Base-by-base conservation (phyloP, 2,113 vertebrate genomes). In the Laticauda laticaudata region DNA sequence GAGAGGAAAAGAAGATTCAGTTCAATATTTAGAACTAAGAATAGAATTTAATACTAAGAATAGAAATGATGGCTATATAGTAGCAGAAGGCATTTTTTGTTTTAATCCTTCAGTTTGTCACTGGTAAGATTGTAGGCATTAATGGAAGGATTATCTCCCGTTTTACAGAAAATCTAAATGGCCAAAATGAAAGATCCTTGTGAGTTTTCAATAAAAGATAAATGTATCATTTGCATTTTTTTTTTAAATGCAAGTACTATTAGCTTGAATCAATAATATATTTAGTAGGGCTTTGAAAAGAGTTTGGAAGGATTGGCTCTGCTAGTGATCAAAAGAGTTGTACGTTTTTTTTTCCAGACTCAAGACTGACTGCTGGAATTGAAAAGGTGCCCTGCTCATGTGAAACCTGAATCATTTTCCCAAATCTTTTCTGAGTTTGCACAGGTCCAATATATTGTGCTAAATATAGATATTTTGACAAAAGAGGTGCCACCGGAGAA, bases 11-110 rank as follows among this genome's bases (percentile, higher is more conserved):
- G 87, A 93, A 14, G 24, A 89, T 1, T 87, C 53, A 86, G 34
- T 89, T 91, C 90, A 94, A 48, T 61, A 90, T 95, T 43, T 92
- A 90, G 29, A 91, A 89, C 93, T 69, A 93, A 29, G 24, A 90
- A 43, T 5, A 21, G 54, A 59, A 95, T 9, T 61, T 93, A 14
- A 8, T 56, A 86, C 92, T 69, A 93, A 43, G 26, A 90, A 43
- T 4, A 21, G 54, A 59, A 95, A n/a, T 91, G 23, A 14, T 29
- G 2, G 1, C 2, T 0, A 0, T 88, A 53, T 2, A 11, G 23
- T 85, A n/a, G 34, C 86, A 29, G 69, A 87, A 61, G 39, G 18
- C 54, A 90, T 34, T 51, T 29, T 26, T 90, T 59, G 29, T 61
- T 61, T 93, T 86, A 59, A n/a, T 24, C 34, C 9, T 12, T 90